Conservation (phyloP, 37 sponge, comb jelly and placozoan species). For the Halisarca cf. caerulea region DNA sequence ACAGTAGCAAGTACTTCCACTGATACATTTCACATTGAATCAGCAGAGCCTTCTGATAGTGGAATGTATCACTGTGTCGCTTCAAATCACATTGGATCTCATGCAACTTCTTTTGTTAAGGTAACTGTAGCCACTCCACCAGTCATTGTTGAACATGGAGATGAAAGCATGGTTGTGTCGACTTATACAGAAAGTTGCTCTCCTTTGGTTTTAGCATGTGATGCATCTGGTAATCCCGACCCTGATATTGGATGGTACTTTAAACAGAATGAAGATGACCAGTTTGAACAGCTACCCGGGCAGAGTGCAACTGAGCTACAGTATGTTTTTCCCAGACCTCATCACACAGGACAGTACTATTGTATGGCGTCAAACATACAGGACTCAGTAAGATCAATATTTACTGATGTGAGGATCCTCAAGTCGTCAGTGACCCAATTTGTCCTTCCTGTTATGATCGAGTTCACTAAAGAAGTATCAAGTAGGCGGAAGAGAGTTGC, state of each 20-base stretch:
- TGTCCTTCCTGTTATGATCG: background rate
- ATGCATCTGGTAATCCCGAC: background rate
- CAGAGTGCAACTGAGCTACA: background rate
- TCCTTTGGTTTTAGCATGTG: background rate
- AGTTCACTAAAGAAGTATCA: background rate
- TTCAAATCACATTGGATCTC: constrained; percentile 16
- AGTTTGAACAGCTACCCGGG: background rate
- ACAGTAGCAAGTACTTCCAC: background rate
- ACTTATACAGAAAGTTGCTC: constrained; percentile 2
- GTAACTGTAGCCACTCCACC: constrained; percentile 1
- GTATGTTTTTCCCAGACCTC: background rate
- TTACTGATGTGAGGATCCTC: background rate
- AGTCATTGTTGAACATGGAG: background rate
- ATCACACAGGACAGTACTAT: constrained; percentile 3
- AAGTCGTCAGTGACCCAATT: constrained; percentile 12
- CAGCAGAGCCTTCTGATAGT: background rate
- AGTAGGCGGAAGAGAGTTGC: background rate
- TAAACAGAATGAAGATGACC: background rate
- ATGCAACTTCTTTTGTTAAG: background rate
- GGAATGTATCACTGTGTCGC: constrained; percentile 8
- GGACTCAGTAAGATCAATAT: background rate
- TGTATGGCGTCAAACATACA: background rate
- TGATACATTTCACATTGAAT: background rate
- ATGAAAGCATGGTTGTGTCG: background rate
- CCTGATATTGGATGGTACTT: constrained; percentile 9